A percentile compares a stretch with the other conserved stretches of the same genome.
Conservation (phyloP, 2,888 invertebrate genomes). For the Microplitis deprimator region DNA sequence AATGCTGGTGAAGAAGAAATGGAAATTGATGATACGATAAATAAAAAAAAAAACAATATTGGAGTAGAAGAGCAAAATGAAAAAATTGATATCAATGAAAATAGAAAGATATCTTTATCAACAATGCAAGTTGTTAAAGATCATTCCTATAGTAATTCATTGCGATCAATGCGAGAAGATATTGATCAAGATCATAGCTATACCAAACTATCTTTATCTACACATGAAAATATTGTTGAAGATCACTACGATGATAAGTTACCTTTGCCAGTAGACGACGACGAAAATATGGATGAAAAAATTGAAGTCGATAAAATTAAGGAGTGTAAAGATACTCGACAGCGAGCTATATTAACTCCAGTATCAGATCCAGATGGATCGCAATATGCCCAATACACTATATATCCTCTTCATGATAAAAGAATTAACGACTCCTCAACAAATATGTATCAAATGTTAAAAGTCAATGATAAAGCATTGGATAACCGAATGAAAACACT, state of each 20-base stretch:
- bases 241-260: not conserved
- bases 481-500: slow-evolving; percentile 7
- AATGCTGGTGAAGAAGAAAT: no score
- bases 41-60: no score
- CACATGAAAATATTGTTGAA: not conserved
- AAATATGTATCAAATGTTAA: not conserved
- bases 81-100: no score
- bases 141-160: no score
- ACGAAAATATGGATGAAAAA: not conserved
- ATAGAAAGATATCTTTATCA: no score
- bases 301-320: not conserved
- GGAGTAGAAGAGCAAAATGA: no score
- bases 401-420: not conserved
- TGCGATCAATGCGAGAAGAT: not conserved
- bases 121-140: no score
- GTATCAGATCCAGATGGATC: not conserved
- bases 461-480: not conserved
- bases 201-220: not conserved
- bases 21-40: no score
- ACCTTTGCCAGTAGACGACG: not conserved
- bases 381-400: not conserved
- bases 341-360: not conserved
- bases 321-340: not conserved
- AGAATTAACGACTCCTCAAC: not conserved
- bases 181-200: not conserved